These are phyloP conservation scores for Sarcophaga caerulescens DNA, from an alignment of 2,888 invertebrate genomes.

Conservation along the genomic window DNA sequence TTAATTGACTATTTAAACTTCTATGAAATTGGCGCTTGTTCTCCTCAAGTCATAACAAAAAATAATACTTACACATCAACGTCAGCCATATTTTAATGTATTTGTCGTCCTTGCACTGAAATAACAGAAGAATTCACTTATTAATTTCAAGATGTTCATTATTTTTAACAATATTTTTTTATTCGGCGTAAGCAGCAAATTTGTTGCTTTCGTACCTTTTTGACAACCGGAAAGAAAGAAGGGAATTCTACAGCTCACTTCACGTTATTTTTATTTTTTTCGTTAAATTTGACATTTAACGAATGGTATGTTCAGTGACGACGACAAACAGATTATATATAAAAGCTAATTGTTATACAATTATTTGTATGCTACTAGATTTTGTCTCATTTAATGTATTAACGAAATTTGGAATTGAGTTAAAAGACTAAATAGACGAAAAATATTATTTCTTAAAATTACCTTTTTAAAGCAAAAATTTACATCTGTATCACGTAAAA, in stretches of 20 bases:
- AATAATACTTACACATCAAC: slow-evolving; percentile 88
- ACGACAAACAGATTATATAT: not conserved
- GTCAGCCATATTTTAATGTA: slow-evolving; percentile 87
- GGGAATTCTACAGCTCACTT: slow-evolving; percentile 59
- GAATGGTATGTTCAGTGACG: slow-evolving; percentile 45
- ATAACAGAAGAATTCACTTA: slow-evolving; percentile 70
- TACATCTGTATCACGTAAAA: too few relatives aligned
- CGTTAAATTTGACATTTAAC: slow-evolving; percentile 39
- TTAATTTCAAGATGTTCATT: slow-evolving; percentile 73
- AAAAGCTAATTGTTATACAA: not conserved
- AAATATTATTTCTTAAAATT: too few relatives aligned
- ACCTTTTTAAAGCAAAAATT: too few relatives aligned
- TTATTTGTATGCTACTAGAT: not conserved
- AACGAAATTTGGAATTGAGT: too few relatives aligned
- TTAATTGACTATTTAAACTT: not conserved
- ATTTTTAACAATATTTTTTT: slow-evolving; percentile 71
- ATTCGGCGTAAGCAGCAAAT: slow-evolving; percentile 60
- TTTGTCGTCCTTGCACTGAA: slow-evolving; percentile 77
- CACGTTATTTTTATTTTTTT: slow-evolving; percentile 47
- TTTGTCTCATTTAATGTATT: too few relatives aligned
- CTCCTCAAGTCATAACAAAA: not conserved
- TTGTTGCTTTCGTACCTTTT: slow-evolving; percentile 77
- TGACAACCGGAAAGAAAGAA: slow-evolving; percentile 81
- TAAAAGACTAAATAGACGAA: too few relatives aligned
- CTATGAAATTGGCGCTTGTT: not conserved